Evolutionary conservation across 2,797 vertebrate species (phyloP), one percentile per base, ranked within the genome.

Genomic region (Capromys pilorides): DNA sequence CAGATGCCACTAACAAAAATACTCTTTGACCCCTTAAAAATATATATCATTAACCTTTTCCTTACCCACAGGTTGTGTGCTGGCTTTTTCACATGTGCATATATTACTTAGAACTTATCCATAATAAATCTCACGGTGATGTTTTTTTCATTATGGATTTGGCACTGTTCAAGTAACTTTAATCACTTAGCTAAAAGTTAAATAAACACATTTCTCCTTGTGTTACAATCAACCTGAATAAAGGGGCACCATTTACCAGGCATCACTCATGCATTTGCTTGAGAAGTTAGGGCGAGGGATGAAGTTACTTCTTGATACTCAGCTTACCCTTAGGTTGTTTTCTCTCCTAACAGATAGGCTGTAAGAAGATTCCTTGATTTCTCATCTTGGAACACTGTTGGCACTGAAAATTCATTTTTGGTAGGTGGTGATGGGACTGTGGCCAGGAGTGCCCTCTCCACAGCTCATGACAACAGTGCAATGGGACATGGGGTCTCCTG

Each of bases 91-190:
- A 61, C 1, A 0, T 2, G 0, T 26, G 83, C 31, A 86, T 90
- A 21, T 61, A 66, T 36, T 54, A 51, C 64, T 88, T 79, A 59
- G 57, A 12, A 66, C 28, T 91, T 79, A 33, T 62, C 64, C 54
- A 28, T 67, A 62, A 93, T 93, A 90, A 75, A 86, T 90, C 45
- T 93, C 22, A 33, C 22, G 28, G 2, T 82, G 31, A 94, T 33
- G 77, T 87, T 94, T 94, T 69, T 90, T 62, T 93, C 82, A 90
- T 69, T 26, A 22, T 69, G 11, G 0, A 0, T 80, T 83, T 88
- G n/a, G 85, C 78, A 77, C 36, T 80, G 8, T 82, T 84, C 57
- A 77, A 73, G 75, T 54, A 86, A 90, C 66, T 90, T 79, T 78
- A 66, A 78, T 95, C 90, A 61, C 45, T 67, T 79, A 82, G 57